Conservation (phyloP, 2,113 vertebrate genomes). For the Carollia perspicillata region DNA sequence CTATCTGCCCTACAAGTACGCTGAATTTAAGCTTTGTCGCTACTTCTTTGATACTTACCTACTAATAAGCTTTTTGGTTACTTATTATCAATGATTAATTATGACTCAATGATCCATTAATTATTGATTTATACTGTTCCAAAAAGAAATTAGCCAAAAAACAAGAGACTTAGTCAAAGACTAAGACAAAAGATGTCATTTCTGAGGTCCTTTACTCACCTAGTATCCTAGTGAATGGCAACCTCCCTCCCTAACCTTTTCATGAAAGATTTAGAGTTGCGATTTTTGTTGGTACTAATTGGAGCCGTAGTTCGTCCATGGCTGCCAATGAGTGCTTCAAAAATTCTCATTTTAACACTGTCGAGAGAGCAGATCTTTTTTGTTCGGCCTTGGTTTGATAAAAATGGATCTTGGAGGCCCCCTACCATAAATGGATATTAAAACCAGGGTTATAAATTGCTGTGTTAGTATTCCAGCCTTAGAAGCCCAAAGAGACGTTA, state of each 20-base stretch:
- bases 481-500: constrained; percentile 42
- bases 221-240: not conserved
- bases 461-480: constrained; percentile 30
- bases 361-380: not conserved
- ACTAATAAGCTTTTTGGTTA: not conserved
- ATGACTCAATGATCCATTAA: not conserved
- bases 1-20: not conserved
- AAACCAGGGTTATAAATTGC: not conserved
- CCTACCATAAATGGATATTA: constrained; percentile 12
- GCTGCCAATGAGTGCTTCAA: not conserved
- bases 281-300: not conserved
- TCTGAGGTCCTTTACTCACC: not conserved
- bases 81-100: constrained; percentile 15
- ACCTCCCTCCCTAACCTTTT: not conserved
- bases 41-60: not conserved
- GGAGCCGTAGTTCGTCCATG: not conserved
- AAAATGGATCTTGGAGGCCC: constrained; percentile 5
- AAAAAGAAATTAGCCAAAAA: not conserved
- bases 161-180: not conserved
- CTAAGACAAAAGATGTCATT: not conserved
- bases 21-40: not conserved
- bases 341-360: constrained; percentile 4
- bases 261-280: not conserved
- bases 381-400: constrained; percentile 35
- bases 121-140: not conserved